Evolutionary conservation across 2,888 invertebrate species (phyloP), one percentile per base, ranked within the genome.

Genomic region (Mayetiola destructor): DNA sequence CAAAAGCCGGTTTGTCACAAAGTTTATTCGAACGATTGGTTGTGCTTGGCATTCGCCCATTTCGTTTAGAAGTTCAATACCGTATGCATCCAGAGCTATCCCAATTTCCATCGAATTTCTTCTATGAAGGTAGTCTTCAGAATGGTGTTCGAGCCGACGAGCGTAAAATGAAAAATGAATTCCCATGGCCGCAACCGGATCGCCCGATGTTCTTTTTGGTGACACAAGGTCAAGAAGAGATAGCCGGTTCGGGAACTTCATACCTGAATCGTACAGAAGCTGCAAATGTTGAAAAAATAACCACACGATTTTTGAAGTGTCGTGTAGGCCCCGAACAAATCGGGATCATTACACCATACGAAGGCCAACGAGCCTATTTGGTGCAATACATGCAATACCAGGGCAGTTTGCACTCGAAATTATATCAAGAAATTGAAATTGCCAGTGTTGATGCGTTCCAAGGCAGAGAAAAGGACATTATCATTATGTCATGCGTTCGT

Each of bases 371-470:
- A 12, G 95, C 97, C 0, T 99, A 95, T 69, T 76, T 99, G 60
- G 96, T 91, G 0, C 96, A 97, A 68, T 93, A 96, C 69, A 97
- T 99, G 96, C 96, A 97, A 72, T 94, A 94, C 69, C 96, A 95
- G 69, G 99, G 99, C 12, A 89, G 94, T 12, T 75, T 99, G 57
- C 95, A 97, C 69, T 88, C 93, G 36, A 96, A 96, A 68, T 76
- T 99, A 0, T 99, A 99, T 69, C 88, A 95, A 74, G 96, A 97
- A 69, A 94, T 99, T 57, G 99, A 99, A 74, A 96, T 99, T 0
- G 99, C 97, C 9, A 96, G 95, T 73, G 99, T 99, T 3, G 99
- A 99, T 72, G 99, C 99, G 0, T 99, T 99, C 72, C 96, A 97
- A 72, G 99, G 99, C 0, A 79, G 99, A 55, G 99, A 99, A 69